Conservation (phyloP, 2,797 vertebrate genomes). For the Leucoraja ocellata region DNA sequence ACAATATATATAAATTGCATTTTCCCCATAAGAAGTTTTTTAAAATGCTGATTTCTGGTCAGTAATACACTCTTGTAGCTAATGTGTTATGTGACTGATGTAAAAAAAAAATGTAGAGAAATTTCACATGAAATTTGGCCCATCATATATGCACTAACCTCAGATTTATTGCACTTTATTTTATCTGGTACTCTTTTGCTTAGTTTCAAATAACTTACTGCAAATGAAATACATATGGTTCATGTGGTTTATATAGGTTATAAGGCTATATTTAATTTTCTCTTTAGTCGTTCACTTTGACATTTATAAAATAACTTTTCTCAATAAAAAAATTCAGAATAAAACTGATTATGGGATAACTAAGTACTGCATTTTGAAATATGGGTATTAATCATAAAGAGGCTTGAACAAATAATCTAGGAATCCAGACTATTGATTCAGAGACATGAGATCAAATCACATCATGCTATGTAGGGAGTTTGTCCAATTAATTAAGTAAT, state of each 20-base stretch:
- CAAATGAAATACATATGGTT: background rate
- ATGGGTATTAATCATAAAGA: too few species aligned
- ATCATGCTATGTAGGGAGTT: too few species aligned
- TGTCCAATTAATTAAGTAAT: too few species aligned
- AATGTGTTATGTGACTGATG: background rate
- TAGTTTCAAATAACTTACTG: background rate
- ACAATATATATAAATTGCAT: constrained; percentile 56
- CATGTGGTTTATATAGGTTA: background rate
- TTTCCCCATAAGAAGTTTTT: constrained; percentile 48
- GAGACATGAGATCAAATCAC: too few species aligned
- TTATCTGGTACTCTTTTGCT: background rate
- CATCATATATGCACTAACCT: background rate
- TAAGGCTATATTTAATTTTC: background rate
- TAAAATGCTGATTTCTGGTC: constrained; percentile 49
- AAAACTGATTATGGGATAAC: too few species aligned
- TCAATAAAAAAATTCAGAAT: too few species aligned
- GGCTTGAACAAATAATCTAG: too few species aligned
- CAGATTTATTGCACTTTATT: background rate
- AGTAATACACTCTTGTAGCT: constrained; percentile 43
- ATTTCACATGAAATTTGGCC: background rate
- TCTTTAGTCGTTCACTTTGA: background rate
- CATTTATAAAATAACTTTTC: background rate
- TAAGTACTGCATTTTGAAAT: too few species aligned
- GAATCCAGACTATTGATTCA: too few species aligned
- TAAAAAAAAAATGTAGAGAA: background rate